Evolutionary conservation across 2,797 vertebrate genomes (phyloP).

Genomic region (Hemibagrus guttatus): DNA sequence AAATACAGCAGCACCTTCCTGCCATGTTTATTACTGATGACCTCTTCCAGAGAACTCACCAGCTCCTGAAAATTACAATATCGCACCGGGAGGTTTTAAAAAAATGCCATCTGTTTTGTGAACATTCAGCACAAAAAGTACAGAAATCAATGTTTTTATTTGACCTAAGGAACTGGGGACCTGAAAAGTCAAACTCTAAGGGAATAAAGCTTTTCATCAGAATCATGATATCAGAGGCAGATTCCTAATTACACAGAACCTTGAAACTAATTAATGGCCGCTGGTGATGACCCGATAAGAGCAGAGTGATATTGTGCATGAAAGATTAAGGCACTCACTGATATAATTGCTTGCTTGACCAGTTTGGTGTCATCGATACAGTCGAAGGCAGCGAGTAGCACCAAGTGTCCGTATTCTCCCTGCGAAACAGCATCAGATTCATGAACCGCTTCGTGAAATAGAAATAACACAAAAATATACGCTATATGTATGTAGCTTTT

Average conservation of each 20-base stretch:
- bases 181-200: background rate
- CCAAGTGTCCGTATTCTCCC: constrained; percentile 93
- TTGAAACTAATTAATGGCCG: background rate
- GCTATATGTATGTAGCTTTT: background rate
- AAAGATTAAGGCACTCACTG: constrained; percentile 76
- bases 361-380: constrained; percentile 98
- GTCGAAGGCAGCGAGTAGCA: constrained; percentile 90
- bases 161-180: background rate
- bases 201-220: background rate
- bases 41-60: constrained; percentile 75
- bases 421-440: constrained; percentile 60
- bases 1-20: constrained; percentile 91
- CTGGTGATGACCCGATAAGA: background rate
- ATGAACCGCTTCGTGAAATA: background rate
- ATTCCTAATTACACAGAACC: background rate
- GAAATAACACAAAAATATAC: background rate
- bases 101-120: background rate
- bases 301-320: background rate
- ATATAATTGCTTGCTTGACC: constrained; percentile 89
- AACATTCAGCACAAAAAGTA: background rate
- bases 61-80: constrained; percentile 80
- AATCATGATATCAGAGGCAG: background rate
- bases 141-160: background rate
- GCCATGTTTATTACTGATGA: constrained; percentile 89
- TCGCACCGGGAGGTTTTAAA: background rate